Conservation (phyloP, 1,140 invertebrate species). For the Zaprionus africanus region DNA sequence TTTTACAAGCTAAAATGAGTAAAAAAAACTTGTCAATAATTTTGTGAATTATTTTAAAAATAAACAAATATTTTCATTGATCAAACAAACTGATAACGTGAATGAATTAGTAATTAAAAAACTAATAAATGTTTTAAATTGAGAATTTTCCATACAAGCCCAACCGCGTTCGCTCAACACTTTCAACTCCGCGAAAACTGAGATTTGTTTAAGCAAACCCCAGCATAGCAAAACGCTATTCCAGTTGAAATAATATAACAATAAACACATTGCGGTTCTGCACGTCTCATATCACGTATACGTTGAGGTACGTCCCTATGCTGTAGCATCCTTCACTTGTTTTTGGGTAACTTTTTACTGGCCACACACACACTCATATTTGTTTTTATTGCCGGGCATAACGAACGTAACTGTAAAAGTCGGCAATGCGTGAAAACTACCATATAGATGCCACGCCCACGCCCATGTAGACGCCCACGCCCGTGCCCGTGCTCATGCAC, state of each 20-base stretch:
- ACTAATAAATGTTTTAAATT: no score
- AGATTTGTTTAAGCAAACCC: neutral
- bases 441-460: constrained; percentile 57
- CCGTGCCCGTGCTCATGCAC: neutral
- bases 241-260: constrained; percentile 1
- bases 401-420: constrained; percentile 67
- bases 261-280: neutral
- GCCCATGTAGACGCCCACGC: neutral
- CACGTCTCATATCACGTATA: constrained; percentile 1
- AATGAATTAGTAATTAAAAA: no score
- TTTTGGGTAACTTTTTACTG: constrained; percentile 51
- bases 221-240: neutral
- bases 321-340: constrained; percentile 11
- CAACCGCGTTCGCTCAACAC: neutral
- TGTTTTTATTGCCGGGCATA: constrained; percentile 58
- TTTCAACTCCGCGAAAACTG: neutral
- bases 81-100: neutral
- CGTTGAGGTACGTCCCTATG: neutral
- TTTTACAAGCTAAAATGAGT: neutral
- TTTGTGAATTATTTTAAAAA: neutral
- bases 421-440: constrained; percentile 77
- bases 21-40: neutral
- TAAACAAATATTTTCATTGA: neutral
- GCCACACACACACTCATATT: constrained; percentile 48
- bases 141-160: neutral